Percentiles rank a stretch among this genome's conserved stretches.
Evolutionary conservation across 1,140 invertebrate genomes (phyloP).

Genomic region (Brachionus rotundiformis): DNA sequence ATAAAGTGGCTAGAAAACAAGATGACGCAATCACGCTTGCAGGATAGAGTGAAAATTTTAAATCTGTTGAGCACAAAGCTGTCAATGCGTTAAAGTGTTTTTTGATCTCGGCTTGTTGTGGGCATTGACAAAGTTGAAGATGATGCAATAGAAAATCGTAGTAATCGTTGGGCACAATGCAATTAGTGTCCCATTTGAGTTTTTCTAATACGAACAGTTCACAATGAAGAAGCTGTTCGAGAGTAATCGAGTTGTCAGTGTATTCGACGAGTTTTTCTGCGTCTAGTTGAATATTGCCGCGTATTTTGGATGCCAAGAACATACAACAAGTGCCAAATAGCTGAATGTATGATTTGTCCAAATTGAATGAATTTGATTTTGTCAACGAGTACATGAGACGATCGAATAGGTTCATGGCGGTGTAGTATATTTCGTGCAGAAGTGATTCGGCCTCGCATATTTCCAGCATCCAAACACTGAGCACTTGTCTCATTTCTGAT

Average conservation of each 20-base stretch:
- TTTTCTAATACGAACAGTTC: conserved; percentile 77
- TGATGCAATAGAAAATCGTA: background rate
- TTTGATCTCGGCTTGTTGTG: background rate
- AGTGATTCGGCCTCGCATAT: conserved; percentile 86
- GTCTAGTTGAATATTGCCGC: conserved; percentile 76
- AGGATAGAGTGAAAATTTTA: conserved; percentile 79
- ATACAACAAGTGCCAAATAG: conserved; percentile 83
- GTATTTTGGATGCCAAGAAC: conserved; percentile 85
- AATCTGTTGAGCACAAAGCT: conserved; percentile 69
- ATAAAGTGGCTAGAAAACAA: background rate
- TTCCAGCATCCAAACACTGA: conserved; percentile 7
- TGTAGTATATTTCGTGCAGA: conserved; percentile 83
- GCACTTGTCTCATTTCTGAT: background rate
- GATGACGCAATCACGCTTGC: conserved; percentile 79
- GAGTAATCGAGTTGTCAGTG: conserved; percentile 83
- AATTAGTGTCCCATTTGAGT: conserved; percentile 79
- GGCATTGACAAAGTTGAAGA: background rate
- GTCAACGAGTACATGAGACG: conserved; percentile 71
- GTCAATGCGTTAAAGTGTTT: conserved; percentile 17
- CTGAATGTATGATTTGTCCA: conserved; percentile 81
- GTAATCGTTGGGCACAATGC: conserved; percentile 77
- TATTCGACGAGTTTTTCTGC: conserved; percentile 81
- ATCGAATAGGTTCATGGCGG: conserved; percentile 88
- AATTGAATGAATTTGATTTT: conserved; percentile 68
- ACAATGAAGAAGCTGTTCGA: conserved; percentile 80